Percentiles rank a stretch among this genome's conserved stretches.
These are phyloP conservation scores for Cryptomyrus ogoouensis DNA, from an alignment of 2,113 vertebrate genomes.

Conservation along the genomic window DNA sequence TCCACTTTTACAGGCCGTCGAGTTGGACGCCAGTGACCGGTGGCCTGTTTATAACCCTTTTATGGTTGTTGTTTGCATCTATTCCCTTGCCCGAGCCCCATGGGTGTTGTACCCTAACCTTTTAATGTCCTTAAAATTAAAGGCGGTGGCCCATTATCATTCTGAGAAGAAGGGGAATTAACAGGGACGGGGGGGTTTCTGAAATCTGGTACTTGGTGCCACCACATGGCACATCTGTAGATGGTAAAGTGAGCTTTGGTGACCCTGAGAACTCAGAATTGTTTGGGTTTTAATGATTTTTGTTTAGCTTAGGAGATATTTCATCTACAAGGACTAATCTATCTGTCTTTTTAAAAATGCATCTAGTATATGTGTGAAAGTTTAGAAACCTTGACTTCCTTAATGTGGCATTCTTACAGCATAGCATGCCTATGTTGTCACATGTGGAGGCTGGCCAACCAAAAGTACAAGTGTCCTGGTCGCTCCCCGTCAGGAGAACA, in stretches of 20 bases:
- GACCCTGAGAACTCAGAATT: neutral
- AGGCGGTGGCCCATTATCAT: neutral
- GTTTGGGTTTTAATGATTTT: neutral
- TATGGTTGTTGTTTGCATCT: neutral
- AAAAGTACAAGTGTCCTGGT: neutral
- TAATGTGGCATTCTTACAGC: neutral
- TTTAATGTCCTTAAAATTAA: neutral
- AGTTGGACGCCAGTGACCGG: neutral
- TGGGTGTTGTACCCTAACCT: neutral
- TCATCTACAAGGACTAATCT: neutral
- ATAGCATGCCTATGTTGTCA: neutral
- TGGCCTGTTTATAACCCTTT: slow-evolving; percentile 9
- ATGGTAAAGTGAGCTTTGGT: neutral
- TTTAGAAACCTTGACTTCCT: neutral
- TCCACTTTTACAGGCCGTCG: neutral
- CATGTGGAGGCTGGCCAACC: neutral
- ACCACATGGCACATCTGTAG: neutral
- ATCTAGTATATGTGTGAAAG: neutral
- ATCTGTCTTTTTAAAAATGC: neutral
- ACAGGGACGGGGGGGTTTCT: neutral
- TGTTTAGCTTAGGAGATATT: neutral
- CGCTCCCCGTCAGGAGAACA: neutral
- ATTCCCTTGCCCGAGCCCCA: neutral
- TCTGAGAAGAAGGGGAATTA: neutral
- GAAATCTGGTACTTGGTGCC: neutral